Conservation (phyloP, 2,888 invertebrate genomes). For the Saturnia japonica region DNA sequence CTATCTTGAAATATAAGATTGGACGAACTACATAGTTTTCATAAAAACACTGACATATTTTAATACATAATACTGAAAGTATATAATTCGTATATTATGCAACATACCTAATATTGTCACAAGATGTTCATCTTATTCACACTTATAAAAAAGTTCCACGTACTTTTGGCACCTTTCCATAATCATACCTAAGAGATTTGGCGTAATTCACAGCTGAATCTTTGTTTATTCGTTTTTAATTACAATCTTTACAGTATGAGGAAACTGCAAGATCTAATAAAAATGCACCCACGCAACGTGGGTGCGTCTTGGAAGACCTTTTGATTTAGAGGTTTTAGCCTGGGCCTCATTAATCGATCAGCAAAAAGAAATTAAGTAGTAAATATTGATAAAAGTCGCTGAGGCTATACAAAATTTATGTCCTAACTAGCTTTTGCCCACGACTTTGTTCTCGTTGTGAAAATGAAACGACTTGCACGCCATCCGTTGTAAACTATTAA, state of each 20-base stretch:
- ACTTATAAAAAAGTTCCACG: not conserved
- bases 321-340: not conserved
- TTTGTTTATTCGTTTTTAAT: not conserved
- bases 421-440: too few relatives aligned
- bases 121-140: not conserved
- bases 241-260: not conserved
- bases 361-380: not conserved
- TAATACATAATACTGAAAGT: not conserved
- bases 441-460: too few relatives aligned
- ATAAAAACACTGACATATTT: not conserved
- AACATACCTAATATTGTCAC: not conserved
- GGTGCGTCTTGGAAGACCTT: not conserved
- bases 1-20: too few relatives aligned
- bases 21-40: too few relatives aligned
- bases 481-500: too few relatives aligned
- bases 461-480: too few relatives aligned
- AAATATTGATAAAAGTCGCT: not conserved
- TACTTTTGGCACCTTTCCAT: constrained; percentile 5
- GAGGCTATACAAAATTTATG: not conserved
- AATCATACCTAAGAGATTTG: not conserved
- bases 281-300: not conserved
- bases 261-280: not conserved
- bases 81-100: not conserved
- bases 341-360: not conserved
- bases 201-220: not conserved